Evolutionary conservation across 2,113 vertebrate genomes (phyloP).

Genomic region (Pantherophis guttatus): DNA sequence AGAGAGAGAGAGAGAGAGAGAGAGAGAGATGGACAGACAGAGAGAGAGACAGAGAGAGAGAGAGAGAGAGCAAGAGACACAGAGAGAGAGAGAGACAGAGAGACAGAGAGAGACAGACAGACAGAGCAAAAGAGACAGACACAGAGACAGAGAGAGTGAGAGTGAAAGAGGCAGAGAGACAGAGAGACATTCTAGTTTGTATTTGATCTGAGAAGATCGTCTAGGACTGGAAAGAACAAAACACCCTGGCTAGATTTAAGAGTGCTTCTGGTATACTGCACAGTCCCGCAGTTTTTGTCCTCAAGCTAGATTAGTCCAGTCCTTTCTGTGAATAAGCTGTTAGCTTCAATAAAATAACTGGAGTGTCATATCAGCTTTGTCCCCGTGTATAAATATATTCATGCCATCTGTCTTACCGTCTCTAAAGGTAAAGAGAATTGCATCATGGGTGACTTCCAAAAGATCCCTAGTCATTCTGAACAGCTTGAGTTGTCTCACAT

Average conservation of each 20-base stretch:
- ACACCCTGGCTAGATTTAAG: neutral
- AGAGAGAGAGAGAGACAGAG: too few relatives aligned
- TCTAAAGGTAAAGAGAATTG: conserved; percentile 64
- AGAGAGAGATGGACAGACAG: too few relatives aligned
- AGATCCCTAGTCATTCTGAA: conserved; percentile 67
- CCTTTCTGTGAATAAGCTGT: conserved; percentile 47
- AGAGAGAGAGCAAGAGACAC: too few relatives aligned
- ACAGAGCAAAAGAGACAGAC: neutral
- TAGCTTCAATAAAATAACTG: conserved; percentile 52
- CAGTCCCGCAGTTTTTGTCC: neutral
- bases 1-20: too few relatives aligned
- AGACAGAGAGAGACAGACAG: too few relatives aligned
- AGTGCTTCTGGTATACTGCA: neutral
- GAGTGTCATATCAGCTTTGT: conserved; percentile 52
- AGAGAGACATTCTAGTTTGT: neutral
- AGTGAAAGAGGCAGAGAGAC: too few relatives aligned
- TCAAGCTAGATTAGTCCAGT: conserved; percentile 30
- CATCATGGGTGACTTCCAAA: conserved; percentile 57
- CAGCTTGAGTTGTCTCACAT: conserved; percentile 68
- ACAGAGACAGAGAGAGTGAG: neutral
- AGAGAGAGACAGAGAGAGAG: too few relatives aligned
- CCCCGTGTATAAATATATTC: conserved; percentile 67
- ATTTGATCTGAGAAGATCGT: neutral
- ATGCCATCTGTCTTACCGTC: conserved; percentile 67
- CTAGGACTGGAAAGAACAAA: neutral